A percentile compares a stretch with the other conserved stretches of the same genome.
Evolutionary conservation across 2,888 invertebrate species (phyloP).

Genomic region (Sphaerophoria taeniata): DNA sequence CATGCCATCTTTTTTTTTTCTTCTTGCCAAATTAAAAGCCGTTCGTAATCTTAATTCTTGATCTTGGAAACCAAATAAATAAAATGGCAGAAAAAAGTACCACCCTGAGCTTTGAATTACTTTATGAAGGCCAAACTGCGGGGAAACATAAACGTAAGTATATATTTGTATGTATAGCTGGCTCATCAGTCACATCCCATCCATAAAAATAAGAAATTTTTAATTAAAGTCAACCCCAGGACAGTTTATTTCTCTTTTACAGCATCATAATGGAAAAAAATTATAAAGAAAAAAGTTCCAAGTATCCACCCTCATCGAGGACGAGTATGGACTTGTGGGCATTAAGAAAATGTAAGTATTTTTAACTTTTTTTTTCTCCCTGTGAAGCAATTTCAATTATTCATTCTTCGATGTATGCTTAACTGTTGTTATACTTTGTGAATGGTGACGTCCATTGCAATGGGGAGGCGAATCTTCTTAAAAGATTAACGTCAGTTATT

Average conservation of each 20-base stretch:
- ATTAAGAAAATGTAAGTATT: constrained; percentile 60
- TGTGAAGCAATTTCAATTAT: constrained; percentile 37
- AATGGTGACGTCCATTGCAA: background rate
- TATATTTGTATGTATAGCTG: background rate
- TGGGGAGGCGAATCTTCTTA: constrained; percentile 12
- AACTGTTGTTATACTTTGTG: constrained; percentile 27
- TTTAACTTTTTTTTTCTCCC: constrained; percentile 28
- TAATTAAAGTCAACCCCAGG: constrained; percentile 72
- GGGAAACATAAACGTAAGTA: constrained; percentile 1
- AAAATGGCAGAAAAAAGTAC: constrained; percentile 38
- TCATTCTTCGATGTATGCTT: constrained; percentile 46
- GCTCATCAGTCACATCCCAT: constrained; percentile 71
- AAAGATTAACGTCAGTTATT: constrained; percentile 19
- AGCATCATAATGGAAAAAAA: constrained; percentile 14
- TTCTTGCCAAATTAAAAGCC: constrained; percentile 61
- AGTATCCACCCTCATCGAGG: constrained; percentile 26
- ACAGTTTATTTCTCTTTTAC: constrained; percentile 25
- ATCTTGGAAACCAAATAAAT: constrained; percentile 67
- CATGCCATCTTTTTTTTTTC: constrained; percentile 25
- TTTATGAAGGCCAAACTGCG: constrained; percentile 6
- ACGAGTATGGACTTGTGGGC: constrained; percentile 6
- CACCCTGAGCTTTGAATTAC: constrained; percentile 1
- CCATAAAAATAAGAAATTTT: constrained; percentile 71
- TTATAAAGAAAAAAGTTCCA: background rate
- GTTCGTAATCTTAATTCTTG: constrained; percentile 71